Evolutionary conservation across 1,140 invertebrate species (phyloP), one percentile per base, ranked within the genome.

Genomic region (Calycopis cecrops): DNA sequence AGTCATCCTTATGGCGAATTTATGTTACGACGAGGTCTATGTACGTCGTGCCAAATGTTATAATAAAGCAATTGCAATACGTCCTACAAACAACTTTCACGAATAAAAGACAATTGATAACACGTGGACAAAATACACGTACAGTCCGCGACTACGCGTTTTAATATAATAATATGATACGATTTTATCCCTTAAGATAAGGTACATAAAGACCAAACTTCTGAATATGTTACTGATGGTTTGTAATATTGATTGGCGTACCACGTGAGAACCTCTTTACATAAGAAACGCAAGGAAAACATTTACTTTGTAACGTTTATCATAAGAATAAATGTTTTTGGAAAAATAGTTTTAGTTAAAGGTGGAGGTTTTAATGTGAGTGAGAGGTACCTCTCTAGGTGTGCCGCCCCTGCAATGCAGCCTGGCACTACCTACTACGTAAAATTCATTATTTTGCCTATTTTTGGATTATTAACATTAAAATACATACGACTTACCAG

Each of bases 61-160:
- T n/a, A 12, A 55, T 28, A 55, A 48, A 48, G 34, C 6, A 35
- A 42, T 40, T 49, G 48, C 28, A 48, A 44, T 44, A 61, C 57
- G 42, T 50, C 53, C 48, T 12, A 48, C 52, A 52, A 53, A 37
- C 6, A 28, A 37, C 48, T 69, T 74, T 67, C 69, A 73, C 73
- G 72, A 59, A 64, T 57, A 56, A 52, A 58, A 62, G 55, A 66
- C 65, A 70, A 73, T 70, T 63, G 54, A 60, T 66, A 65, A 69
- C 69, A 69, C 63, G 65, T 56, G 14, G 55, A 71, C 71, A 53
- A 62, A 67, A 76, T 76, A 52, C 21, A 63, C 57, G 21, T 3
- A 4, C 38, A 40, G 38, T 40, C 11, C 3, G 38, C 38, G 38
- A 40, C 38, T 40, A 7, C 1, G 14, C 11, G 8, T 40, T 10